phyloP scores from a whole-genome alignment of 2,113 vertebrate species.

The Merops nubicus region DNA sequence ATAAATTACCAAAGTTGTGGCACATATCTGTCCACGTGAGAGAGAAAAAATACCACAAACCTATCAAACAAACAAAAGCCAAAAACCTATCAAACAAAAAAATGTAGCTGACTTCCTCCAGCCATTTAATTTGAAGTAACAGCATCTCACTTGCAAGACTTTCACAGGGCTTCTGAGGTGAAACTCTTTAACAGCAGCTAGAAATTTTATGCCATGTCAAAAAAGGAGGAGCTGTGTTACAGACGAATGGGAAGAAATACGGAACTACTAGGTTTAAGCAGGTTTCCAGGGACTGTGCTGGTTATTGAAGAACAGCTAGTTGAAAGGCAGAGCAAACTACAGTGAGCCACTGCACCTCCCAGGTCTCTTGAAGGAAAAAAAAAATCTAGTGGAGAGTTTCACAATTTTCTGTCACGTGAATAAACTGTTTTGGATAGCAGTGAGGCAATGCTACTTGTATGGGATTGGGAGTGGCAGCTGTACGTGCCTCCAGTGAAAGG shows the following conservation, averaged over 20 bases:
- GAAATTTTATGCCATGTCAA: neutral
- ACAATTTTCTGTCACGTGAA: conserved; percentile 40
- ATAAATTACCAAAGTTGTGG: neutral
- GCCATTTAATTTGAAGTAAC: neutral
- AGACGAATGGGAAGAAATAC: neutral
- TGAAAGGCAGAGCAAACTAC: neutral
- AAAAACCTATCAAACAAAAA: neutral
- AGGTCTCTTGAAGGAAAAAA: neutral
- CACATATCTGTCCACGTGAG: neutral
- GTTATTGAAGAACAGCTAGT: neutral
- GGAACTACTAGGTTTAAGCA: neutral
- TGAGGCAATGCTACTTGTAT: conserved; percentile 33
- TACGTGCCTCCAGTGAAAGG: conserved; percentile 13
- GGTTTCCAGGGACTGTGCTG: neutral
- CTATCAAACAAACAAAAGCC: accelerated
- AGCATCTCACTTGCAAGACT: neutral
- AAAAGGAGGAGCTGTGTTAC: neutral
- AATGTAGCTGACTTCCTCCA: neutral
- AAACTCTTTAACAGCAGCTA: neutral
- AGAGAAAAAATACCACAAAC: neutral
- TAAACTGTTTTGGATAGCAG: conserved; percentile 17
- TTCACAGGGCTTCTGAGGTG: neutral
- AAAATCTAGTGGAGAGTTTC: conserved; percentile 4
- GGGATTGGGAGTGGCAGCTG: neutral
- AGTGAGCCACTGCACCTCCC: neutral